Evolutionary conservation across 2,797 vertebrate species (phyloP).

Genomic region (Macroramphosus scolopax): DNA sequence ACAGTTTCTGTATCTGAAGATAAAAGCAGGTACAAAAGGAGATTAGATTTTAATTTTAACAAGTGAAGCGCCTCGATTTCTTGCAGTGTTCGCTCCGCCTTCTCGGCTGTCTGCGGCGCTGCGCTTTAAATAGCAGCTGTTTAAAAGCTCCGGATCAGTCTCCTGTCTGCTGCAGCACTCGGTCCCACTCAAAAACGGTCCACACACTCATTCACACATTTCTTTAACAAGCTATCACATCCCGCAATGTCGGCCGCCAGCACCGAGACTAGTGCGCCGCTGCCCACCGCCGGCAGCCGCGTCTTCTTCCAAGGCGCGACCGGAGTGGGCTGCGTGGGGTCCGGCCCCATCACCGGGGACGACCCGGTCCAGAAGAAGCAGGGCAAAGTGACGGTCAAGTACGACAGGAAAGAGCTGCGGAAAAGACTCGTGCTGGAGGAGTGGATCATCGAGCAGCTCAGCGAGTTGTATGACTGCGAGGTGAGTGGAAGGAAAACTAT

Average conservation of each 20-base stretch:
- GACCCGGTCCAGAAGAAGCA: slow-evolving; percentile 87
- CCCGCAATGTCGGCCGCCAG: slow-evolving; percentile 69
- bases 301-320: slow-evolving; percentile 72
- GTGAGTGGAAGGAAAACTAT: too few relatives aligned
- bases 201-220: slow-evolving; percentile 40
- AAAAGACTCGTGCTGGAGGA: slow-evolving; percentile 93
- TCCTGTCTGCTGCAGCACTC: slow-evolving; percentile 45
- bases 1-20: too few relatives aligned
- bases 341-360: slow-evolving; percentile 67
- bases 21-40: too few relatives aligned
- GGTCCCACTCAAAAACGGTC: slow-evolving; percentile 24
- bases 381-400: slow-evolving; percentile 97
- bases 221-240: slow-evolving; percentile 17
- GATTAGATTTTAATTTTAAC: too few relatives aligned
- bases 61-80: slow-evolving; percentile 10
- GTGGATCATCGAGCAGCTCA: slow-evolving; percentile 97
- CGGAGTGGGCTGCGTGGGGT: slow-evolving; percentile 82
- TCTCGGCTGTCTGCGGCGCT: slow-evolving; percentile 57
- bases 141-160: slow-evolving; percentile 66
- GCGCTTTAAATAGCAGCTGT: slow-evolving; percentile 84
- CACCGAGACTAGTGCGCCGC: slow-evolving; percentile 70
- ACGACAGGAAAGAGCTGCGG: slow-evolving; percentile 95
- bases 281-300: slow-evolving; percentile 65
- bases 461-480: slow-evolving; percentile 93
- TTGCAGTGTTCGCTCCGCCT: slow-evolving; percentile 61